Evolutionary conservation across 2,797 vertebrate species (phyloP), one percentile per base, ranked within the genome.

Genomic region (Rhinella marina): DNA sequence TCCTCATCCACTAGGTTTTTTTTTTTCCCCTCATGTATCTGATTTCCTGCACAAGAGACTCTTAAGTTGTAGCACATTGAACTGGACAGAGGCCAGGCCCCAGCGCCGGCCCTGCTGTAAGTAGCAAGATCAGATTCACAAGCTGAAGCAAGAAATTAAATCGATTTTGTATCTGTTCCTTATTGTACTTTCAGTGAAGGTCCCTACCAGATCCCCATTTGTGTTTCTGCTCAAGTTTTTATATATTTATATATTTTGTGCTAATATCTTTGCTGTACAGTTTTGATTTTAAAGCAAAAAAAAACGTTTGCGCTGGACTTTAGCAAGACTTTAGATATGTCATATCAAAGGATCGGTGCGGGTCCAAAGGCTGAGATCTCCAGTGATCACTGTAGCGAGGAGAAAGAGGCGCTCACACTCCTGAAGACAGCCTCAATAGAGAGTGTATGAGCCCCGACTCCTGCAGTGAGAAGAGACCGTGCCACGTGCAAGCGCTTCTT

Each of bases 131-230:
- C 87, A 54, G 73, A 83, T 50, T 68, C 61, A 62, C 83, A 85
- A 79, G 19, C 52, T 73, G 25, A 61, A 80, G 66, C 4, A 72
- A 81, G 78, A 81, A 27, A 87, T 81, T 68, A 86, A 87, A 76
- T 52, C 80, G 64, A 87, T 88, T 80, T 62, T 88, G 64, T 88
- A 87, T 81, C 27, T 84, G 48, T 77, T 64, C n/a, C 23, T 61
- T 25, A 21, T 48, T 61, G 48, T 81, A 61, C 11, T 64, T 4
- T 14, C 11, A 1, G 32, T 64, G 27, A 17, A 3, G 12, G n/a
- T 66, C 0, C 62, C 62, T 19, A 25, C 3, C 3, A 62, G 21
- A 21, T 21, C 23, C 16, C 16, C 70, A 2, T 1, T 10, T 52
- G 52, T 27, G n/a, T 57, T 54, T 68, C 27, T 32, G 23, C 27